Conservation (phyloP, 1,140 invertebrate genomes). For the Calosoma granatense region DNA sequence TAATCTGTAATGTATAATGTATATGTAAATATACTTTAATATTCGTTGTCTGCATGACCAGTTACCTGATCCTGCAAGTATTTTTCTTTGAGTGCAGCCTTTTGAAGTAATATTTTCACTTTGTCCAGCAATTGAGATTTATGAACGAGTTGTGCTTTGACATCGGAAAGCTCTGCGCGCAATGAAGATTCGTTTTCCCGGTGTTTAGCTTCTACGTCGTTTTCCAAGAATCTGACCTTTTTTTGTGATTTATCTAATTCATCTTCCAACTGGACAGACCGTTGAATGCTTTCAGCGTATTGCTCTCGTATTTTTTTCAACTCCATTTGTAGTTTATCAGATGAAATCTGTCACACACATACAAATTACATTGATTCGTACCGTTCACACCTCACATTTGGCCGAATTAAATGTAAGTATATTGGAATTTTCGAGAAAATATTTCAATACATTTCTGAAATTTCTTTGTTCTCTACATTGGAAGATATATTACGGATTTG, state of each 20-base stretch:
- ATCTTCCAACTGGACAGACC: constrained; percentile 34
- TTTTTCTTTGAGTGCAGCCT: constrained; percentile 44
- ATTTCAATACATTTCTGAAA: too few species aligned
- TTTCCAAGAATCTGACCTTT: constrained; percentile 26
- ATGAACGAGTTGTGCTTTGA: constrained; percentile 39
- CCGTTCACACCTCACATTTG: neutral
- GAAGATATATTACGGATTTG: too few species aligned
- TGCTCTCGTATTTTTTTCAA: constrained; percentile 29
- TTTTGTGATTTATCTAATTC: constrained; percentile 34
- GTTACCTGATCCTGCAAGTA: constrained; percentile 39
- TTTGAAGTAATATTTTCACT: constrained; percentile 42
- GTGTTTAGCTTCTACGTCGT: constrained; percentile 24
- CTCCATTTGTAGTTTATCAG: constrained; percentile 26
- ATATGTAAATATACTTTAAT: too few species aligned
- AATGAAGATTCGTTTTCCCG: constrained; percentile 19
- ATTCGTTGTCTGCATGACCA: too few species aligned
- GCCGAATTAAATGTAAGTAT: too few species aligned
- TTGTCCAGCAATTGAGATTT: constrained; percentile 42
- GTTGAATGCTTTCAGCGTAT: constrained; percentile 36
- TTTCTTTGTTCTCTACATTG: too few species aligned
- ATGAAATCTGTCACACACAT: constrained; percentile 18
- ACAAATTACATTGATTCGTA: neutral
- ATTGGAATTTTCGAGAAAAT: too few species aligned
- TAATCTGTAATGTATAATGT: too few species aligned
- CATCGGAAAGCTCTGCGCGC: constrained; percentile 21